Base-by-base conservation (phyloP, 2,113 vertebrate species). In the Vulpes lagopus region DNA sequence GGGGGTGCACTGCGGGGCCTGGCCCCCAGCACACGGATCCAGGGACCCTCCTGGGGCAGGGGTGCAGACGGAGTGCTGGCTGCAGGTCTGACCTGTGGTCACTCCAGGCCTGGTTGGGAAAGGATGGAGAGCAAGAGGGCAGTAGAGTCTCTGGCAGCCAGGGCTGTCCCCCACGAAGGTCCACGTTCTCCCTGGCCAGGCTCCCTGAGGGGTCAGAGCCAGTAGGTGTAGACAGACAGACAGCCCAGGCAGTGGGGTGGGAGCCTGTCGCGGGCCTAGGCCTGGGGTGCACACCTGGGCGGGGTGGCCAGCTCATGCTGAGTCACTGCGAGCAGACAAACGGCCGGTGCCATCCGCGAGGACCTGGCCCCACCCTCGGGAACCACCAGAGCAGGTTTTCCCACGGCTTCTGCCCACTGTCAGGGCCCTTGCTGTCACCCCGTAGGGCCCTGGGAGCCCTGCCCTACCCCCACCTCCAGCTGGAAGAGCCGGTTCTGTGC, bases 331-430 rank as follows among this genome's bases (percentile, higher is more conserved):
- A 94, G 95, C 98, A 98, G 98, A 96, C 97, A 91, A 96, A 97
- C 96, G 87, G 96, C 94, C 23, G 60, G 97, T 97, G 98, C 98
- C 96, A 96, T 98, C 98, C 94, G 87, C 93, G 97, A 97, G 91
- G 98, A 95, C 98, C 98, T 95, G 98, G 98, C 98, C 98, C 96
- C 84, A 73, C 57, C 97, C 98, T 98, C 98, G 98, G 98, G 98
- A 99, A 98, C 98, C 97, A 86, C 88, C 65, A 95, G 98, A 32
- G 81, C 73, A 23, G 43, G 25, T 93, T 97, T 99, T 99, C 99
- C 99, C 99, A 99, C 98, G 98, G 98, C 98, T 71, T 60, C 64
- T 69, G 89, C 93, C 79, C 2, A 93, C 84, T 62, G 74, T 76
- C 25, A 60, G 97, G 86, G 65, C 65, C 81, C 80, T 59, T 60